phyloP scores from a whole-genome alignment of 2,797 vertebrate genomes.

The Sebastes oblongus region DNA sequence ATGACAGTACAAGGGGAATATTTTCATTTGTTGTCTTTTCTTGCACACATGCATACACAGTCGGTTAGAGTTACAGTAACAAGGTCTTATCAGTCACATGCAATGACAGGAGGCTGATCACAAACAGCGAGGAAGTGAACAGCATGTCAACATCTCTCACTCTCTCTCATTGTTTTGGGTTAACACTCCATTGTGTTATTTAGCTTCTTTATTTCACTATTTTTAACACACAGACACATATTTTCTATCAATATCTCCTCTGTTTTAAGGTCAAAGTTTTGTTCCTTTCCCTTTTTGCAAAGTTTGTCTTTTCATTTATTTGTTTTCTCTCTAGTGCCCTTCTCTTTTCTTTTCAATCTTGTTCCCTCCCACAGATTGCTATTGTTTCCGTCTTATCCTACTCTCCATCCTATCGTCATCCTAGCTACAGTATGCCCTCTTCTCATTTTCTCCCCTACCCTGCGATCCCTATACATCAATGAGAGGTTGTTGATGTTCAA shows the following conservation, averaged over 20 bases:
- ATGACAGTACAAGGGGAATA: constrained; percentile 48
- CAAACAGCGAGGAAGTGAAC: constrained; percentile 10
- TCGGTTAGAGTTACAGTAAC: constrained; percentile 17
- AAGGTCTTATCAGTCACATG: constrained; percentile 32
- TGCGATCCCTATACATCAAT: constrained; percentile 26
- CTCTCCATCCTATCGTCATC: not conserved
- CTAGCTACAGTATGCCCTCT: not conserved
- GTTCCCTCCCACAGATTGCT: not conserved
- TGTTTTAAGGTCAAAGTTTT: not conserved
- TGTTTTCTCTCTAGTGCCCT: not conserved
- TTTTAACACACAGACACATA: constrained; percentile 14
- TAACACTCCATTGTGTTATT: constrained; percentile 20
- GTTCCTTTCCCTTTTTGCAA: not conserved
- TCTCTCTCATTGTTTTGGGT: constrained; percentile 13
- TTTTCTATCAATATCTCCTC: not conserved
- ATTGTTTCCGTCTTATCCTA: not conserved
- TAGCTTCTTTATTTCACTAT: constrained; percentile 21
- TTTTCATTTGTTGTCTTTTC: constrained; percentile 40
- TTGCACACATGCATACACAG: constrained; percentile 6
- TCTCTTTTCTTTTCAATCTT: not conserved
- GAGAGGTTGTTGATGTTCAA: constrained; percentile 16
- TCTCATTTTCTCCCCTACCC: not conserved
- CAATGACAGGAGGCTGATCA: constrained; percentile 43
- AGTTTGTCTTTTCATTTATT: not conserved
- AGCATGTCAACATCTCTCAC: constrained; percentile 25